Evolutionary conservation across 2,888 invertebrate species (phyloP).

Genomic region (Caenorhabditis parvicauda): DNA sequence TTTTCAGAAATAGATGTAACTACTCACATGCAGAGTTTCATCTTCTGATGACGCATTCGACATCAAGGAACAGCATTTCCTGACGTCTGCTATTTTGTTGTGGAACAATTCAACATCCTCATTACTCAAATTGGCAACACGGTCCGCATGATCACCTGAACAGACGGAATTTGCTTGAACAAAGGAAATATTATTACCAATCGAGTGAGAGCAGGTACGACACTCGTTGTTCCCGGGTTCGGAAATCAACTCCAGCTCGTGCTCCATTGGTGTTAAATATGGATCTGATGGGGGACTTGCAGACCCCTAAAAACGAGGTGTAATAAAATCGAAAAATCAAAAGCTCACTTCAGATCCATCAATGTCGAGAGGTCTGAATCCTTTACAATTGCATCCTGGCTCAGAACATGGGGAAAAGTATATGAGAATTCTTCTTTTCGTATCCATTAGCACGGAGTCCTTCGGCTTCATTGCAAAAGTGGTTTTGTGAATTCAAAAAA

Average conservation of each 20-base stretch:
- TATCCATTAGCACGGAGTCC: no score
- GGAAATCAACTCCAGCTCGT: constrained; percentile 12
- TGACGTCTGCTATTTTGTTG: constrained; percentile 11
- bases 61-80: constrained; percentile 6
- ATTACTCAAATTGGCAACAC: constrained; percentile 3
- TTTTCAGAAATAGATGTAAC: background rate
- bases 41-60: constrained; percentile 8
- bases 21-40: constrained; percentile 13
- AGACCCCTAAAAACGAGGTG: constrained; percentile 5
- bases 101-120: constrained; percentile 11
- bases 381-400: constrained; percentile 13
- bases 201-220: constrained; percentile 15
- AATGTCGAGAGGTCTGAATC: constrained; percentile 12
- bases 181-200: no score
- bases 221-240: constrained; percentile 12
- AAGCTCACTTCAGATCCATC: constrained; percentile 10
- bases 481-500: no score
- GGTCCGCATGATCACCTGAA: constrained; percentile 15
- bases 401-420: constrained; percentile 15
- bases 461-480: no score
- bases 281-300: constrained; percentile 5
- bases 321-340: background rate
- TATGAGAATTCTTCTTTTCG: constrained; percentile 8
- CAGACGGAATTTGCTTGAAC: no score
- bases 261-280: constrained; percentile 15